Evolutionary conservation across 2,113 vertebrate species (phyloP), one percentile per base, ranked within the genome.

Genomic region (Sphyrna mokarran): DNA sequence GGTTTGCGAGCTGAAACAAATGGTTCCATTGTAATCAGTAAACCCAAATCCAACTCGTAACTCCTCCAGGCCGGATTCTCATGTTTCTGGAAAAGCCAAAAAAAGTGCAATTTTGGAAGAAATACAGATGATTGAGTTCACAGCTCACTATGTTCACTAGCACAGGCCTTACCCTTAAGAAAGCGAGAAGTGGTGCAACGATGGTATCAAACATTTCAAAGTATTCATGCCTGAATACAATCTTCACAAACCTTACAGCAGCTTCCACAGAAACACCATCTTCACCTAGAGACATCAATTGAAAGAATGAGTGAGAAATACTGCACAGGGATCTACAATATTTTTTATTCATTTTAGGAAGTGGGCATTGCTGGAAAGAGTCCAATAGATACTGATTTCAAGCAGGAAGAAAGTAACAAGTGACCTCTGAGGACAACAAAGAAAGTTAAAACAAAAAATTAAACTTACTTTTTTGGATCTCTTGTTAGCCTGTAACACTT

Each of bases 181-280:
- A 97, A 93, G 96, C 95, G 95, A 97, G 95, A 96, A 99, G 97
- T 43, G 97, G 96, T 69, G 70, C 93, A 95, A 97, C 11, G 90
- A 98, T 96, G 87, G 97, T 97, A 96, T 97, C 96, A 97, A 99
- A 99, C 20, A 97, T 95, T 0, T 98, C 97, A 97, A 97, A 98
- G 69, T 99, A 98, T 96, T 99, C 98, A 96, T 98, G 99, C 96
- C 96, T 98, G 97, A 98, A 98, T 96, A 98, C 97, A 96, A 99
- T 96, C 96, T 99, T 99, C 94, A 98, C 95, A 96, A 99, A 99
- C 97, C 97, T 98, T 96, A 99, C 96, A 2, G 98, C 98, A 96
- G 98, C 98, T 76, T 97, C 97, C 96, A 98, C 95, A 95, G 98
- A 97, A 83, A 99, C 97, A 2, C 96, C 96, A 96, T 98, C 97